Conservation (phyloP, 2,797 vertebrate genomes). For the Artibeus jamaicensis region DNA sequence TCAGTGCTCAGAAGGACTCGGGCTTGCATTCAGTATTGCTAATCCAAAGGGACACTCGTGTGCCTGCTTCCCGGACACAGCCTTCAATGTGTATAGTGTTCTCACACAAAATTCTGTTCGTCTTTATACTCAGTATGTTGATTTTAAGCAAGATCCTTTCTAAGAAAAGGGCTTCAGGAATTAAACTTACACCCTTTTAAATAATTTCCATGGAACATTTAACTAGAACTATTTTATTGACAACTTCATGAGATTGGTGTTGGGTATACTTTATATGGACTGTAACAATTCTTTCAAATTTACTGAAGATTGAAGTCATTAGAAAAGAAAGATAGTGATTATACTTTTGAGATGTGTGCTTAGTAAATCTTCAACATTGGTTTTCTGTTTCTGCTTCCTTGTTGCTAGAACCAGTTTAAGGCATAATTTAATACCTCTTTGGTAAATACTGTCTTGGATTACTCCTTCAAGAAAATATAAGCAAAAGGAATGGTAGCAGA, state of each 20-base stretch:
- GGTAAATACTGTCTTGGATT: neutral
- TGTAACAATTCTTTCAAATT: neutral
- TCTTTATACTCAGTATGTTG: neutral
- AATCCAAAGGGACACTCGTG: fast-evolving
- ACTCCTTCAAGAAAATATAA: neutral
- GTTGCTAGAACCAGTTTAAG: neutral
- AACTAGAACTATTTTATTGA: neutral
- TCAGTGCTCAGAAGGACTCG: neutral
- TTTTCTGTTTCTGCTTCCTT: neutral
- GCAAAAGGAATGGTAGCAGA: neutral
- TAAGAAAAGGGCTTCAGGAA: neutral
- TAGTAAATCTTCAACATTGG: neutral
- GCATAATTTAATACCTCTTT: neutral
- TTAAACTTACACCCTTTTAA: neutral
- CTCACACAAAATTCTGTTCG: neutral
- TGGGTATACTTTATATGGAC: neutral
- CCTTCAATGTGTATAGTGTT: neutral
- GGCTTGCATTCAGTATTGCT: fast-evolving
- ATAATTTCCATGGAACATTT: neutral
- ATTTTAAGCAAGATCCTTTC: neutral
- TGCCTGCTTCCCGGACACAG: fast-evolving
- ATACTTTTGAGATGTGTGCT: neutral
- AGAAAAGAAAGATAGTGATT: neutral
- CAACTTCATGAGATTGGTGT: neutral
- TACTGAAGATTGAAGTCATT: neutral